A percentile compares a stretch with the other conserved stretches of the same genome.
Conservation (phyloP, 2,113 vertebrate species). For the Corynorhinus townsendii region DNA sequence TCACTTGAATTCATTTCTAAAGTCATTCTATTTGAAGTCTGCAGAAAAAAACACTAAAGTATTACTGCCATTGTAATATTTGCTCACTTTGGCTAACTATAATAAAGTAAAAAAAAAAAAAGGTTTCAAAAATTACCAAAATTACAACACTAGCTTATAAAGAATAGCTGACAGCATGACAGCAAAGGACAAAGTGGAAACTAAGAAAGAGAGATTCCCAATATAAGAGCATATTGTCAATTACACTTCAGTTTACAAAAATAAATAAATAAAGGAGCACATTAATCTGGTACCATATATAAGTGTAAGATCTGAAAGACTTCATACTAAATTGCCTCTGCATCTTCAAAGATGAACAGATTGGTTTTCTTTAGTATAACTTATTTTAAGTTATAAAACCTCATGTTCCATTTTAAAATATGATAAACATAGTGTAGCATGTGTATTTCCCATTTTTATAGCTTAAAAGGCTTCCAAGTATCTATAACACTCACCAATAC, state of each 20-base stretch:
- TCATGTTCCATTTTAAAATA: neutral
- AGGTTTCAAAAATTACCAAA: neutral
- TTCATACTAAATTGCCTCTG: neutral
- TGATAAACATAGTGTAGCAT: neutral
- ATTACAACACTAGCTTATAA: neutral
- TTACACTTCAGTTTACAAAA: neutral
- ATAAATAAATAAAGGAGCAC: neutral
- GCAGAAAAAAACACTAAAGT: neutral
- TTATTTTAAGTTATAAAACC: neutral
- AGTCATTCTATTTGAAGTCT: neutral
- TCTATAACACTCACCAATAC: neutral
- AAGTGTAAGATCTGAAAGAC: neutral
- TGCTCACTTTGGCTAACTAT: neutral
- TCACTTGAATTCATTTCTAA: neutral
- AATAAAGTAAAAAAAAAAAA: neutral
- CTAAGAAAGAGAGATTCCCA: neutral
- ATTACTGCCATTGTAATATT: neutral
- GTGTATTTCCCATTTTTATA: neutral
- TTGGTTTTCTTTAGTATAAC: neutral
- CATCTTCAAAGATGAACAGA: neutral
- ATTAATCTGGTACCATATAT: neutral
- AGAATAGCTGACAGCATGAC: neutral
- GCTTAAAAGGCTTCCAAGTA: neutral
- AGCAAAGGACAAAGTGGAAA: neutral
- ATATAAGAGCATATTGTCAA: neutral